Conservation (phyloP, 2,888 invertebrate species). For the Cartodere bifasciata region DNA sequence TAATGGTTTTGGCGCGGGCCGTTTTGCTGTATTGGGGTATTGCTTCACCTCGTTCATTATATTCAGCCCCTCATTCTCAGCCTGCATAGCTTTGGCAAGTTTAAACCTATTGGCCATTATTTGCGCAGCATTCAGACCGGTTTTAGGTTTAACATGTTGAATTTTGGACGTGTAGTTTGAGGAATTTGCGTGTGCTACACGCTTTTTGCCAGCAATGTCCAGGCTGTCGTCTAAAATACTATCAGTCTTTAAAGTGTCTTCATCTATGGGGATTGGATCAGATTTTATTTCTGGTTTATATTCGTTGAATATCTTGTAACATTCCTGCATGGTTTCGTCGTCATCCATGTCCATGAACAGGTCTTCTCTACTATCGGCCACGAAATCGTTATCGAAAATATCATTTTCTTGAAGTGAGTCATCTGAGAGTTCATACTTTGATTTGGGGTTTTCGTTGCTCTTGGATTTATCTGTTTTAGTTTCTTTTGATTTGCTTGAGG, state of each 20-base stretch:
- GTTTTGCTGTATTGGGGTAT: constrained; percentile 15
- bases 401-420: no score
- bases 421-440: no score
- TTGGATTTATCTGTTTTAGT: constrained; percentile 1
- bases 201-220: constrained; percentile 44
- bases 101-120: constrained; percentile 40
- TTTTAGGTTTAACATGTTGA: constrained; percentile 38
- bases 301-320: constrained; percentile 77
- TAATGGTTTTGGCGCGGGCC: constrained; percentile 21
- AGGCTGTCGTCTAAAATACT: no score
- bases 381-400: constrained; percentile 13
- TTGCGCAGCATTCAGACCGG: constrained; percentile 41
- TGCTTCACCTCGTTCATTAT: constrained; percentile 30
- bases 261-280: constrained; percentile 21
- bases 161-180: constrained; percentile 36
- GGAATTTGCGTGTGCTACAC: constrained; percentile 59
- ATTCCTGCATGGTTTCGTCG: constrained; percentile 53
- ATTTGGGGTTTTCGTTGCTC: background rate
- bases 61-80: constrained; percentile 30
- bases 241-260: constrained; percentile 6
- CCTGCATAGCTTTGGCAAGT: constrained; percentile 27
- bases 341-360: no score
- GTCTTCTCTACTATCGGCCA: constrained; percentile 44
- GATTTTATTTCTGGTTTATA: constrained; percentile 38
- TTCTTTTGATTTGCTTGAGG: background rate